Conservation (phyloP, 2,797 vertebrate species). For the Crocodylus rhombifer region DNA sequence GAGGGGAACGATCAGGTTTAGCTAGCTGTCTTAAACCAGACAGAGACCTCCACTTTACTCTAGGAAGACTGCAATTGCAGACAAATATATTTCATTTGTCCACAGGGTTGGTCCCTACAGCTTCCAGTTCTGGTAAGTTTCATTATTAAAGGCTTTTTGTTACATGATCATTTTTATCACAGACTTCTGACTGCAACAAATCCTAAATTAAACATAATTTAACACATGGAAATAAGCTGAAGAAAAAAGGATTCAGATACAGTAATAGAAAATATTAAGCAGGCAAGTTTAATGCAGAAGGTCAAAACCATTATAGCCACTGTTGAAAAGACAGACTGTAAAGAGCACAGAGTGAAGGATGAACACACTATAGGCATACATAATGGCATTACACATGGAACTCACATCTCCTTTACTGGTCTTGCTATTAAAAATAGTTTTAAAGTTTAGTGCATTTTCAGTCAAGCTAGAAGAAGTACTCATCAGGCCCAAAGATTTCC, state of each 20-base stretch:
- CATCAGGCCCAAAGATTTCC: conserved; percentile 19
- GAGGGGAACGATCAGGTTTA: conserved; percentile 81
- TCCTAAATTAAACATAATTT: conserved; percentile 52
- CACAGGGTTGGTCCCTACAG: conserved; percentile 56
- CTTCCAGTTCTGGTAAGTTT: conserved; percentile 72
- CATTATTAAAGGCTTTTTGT: conserved; percentile 47
- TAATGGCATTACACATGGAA: accelerated
- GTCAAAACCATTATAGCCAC: conserved; percentile 38
- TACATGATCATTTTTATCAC: conserved; percentile 5
- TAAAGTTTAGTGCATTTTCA: background rate
- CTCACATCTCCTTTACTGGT: accelerated
- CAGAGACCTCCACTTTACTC: conserved; percentile 82
- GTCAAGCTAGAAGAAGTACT: too few species aligned
- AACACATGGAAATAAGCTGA: conserved; percentile 49
- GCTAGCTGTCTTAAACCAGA: conserved; percentile 75
- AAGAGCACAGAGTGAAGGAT: background rate
- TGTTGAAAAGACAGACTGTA: conserved; percentile 4
- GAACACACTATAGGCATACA: background rate
- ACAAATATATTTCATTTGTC: conserved; percentile 76
- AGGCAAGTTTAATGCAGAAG: conserved; percentile 38
- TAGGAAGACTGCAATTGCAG: conserved; percentile 77
- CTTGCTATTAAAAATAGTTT: background rate
- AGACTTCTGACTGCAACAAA: conserved; percentile 26
- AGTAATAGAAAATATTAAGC: conserved; percentile 44
- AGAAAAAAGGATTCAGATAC: conserved; percentile 42